Evolutionary conservation across 1,140 invertebrate species (phyloP).

Genomic region (Drusus annulatus): DNA sequence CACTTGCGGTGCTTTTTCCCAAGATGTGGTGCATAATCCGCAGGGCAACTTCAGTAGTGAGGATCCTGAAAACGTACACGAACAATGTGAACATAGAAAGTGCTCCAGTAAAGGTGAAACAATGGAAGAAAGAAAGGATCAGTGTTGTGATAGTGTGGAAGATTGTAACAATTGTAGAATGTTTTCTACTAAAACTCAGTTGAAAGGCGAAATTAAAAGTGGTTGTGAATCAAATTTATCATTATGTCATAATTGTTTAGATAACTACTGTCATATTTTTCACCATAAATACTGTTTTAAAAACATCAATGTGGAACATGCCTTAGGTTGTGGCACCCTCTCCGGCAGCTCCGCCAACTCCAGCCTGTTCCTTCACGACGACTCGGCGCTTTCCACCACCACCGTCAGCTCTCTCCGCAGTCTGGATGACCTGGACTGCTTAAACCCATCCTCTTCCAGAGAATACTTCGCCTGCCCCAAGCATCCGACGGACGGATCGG

Average conservation of each 20-base stretch:
- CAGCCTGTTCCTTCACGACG: conserved; percentile 74
- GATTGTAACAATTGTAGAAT: not conserved
- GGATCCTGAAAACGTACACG: conserved; percentile 7
- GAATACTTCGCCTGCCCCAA: conserved; percentile 43
- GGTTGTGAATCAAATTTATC: conserved; percentile 52
- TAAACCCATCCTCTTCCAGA: conserved; percentile 55
- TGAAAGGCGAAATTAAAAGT: conserved; percentile 38
- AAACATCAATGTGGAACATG: conserved; percentile 51
- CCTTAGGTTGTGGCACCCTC: conserved; percentile 63
- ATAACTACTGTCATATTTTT: conserved; percentile 55
- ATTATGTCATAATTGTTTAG: conserved; percentile 55
- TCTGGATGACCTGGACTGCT: conserved; percentile 73
- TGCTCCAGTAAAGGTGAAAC: not conserved
- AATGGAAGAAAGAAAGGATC: conserved; percentile 1
- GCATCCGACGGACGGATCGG: conserved; percentile 31
- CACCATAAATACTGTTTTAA: conserved; percentile 57
- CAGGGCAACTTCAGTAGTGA: not conserved
- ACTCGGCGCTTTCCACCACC: conserved; percentile 68
- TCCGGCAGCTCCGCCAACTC: conserved; percentile 74
- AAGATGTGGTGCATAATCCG: conserved; percentile 21
- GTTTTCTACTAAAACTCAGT: conserved; percentile 19
- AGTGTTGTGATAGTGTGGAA: conserved; percentile 21
- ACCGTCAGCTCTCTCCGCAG: conserved; percentile 73
- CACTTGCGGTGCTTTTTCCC: conserved; percentile 31
- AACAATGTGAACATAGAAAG: conserved; percentile 31